Base-by-base conservation (phyloP, 2,888 invertebrate species). In the Tiphia femorata region DNA sequence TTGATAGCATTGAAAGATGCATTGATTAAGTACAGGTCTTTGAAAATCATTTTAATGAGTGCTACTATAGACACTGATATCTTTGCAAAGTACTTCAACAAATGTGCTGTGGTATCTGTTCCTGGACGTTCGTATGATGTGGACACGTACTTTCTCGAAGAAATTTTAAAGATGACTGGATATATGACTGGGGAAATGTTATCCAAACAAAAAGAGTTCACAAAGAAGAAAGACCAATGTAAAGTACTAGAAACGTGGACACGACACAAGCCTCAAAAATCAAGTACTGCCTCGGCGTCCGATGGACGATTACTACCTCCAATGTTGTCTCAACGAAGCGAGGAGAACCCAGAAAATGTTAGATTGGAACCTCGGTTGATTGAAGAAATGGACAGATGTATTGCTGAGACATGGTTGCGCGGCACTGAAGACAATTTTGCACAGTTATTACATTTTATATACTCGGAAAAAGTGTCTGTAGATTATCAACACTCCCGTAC, bases 1-100 rank as follows among this genome's bases (percentile, higher is more conserved):
- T 85, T 98, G 57, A 93, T 96, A 55, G 92, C 93, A 3, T 84
- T 98, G 47, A 88, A 92, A 33, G 93, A 95, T 77, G 88, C 91
- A 8, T 81, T 96, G 35, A 85, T 87, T 1, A 86, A 88, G 42
- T 90, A 89, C 78, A 89, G 90, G 63, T 88, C 92, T 57, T 85
- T 97, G 16, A 92, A 91, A 75, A 84, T 98, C 0, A 87, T 98
- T 41, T 88, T 98, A 38, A 98, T 98, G 97, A 97, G 97, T 2
- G 98, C 98, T 8, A 95, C 97, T 0, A 89, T 96, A 81, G 95
- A 98, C 78, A 89, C 92, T 38, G 86, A 89, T 53, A 88, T 94
- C 62, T 94, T 97, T 84, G 86, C 90, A 42, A 88, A 89, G 29
- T 98, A 97, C 83, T 98, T 98, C 84, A 89, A 89, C 77, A 88